A percentile compares a stretch with the other conserved stretches of the same genome.
Conservation (phyloP, 2,113 vertebrate species). For the Apeltes quadracus region DNA sequence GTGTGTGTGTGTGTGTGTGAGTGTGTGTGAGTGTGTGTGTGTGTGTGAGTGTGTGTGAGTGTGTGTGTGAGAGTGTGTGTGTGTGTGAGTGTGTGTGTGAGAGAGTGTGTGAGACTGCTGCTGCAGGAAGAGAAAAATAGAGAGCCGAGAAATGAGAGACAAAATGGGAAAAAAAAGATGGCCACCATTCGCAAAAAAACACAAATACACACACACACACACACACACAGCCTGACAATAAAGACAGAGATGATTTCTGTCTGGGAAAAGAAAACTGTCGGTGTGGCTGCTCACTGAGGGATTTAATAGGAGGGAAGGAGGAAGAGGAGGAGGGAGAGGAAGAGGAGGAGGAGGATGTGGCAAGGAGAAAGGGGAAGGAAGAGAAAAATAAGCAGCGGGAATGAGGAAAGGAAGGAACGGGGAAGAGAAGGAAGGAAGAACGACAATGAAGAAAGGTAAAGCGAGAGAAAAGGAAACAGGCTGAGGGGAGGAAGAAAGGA, state of each 20-base stretch:
- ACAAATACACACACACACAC: conserved; percentile 28
- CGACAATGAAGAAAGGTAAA: neutral
- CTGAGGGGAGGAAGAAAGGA: neutral
- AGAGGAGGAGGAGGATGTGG: neutral
- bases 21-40: neutral
- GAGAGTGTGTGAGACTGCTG: neutral
- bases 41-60: conserved; percentile 11
- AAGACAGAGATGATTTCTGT: conserved; percentile 66
- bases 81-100: neutral
- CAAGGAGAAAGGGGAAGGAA: neutral
- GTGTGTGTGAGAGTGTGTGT: conserved; percentile 1
- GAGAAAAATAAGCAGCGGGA: neutral
- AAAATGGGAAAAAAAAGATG: conserved; percentile 48
- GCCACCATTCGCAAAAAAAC: conserved; percentile 40
- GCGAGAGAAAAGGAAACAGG: neutral
- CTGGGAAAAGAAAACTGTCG: conserved; percentile 47
- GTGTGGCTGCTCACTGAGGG: conserved; percentile 52
- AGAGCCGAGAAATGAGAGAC: conserved; percentile 38
- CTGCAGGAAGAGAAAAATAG: conserved; percentile 21
- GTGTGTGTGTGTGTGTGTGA: neutral
- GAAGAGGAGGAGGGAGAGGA: neutral
- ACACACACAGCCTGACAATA: conserved; percentile 49
- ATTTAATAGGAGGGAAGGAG: conserved; percentile 59
- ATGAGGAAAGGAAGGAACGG: neutral
- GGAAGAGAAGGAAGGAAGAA: neutral